phyloP scores from a whole-genome alignment of 2,113 vertebrate species.

The Crypturellus undulatus region DNA sequence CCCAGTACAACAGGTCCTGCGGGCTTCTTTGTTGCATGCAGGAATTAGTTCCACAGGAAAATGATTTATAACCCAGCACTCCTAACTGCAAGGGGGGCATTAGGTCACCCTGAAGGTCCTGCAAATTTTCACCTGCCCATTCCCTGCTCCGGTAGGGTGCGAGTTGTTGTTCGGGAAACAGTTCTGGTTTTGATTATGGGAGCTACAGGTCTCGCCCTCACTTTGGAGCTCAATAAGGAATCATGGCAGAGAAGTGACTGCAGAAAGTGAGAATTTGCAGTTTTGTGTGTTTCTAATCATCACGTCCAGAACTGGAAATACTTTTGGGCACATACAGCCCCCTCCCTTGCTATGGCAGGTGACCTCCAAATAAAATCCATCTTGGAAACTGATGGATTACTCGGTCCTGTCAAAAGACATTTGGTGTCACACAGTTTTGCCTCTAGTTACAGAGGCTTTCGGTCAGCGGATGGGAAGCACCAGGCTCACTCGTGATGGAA shows the following conservation, averaged over 20 bases:
- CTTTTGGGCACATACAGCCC: neutral
- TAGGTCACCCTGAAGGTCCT: neutral
- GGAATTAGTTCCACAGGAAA: neutral
- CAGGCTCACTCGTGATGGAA: neutral
- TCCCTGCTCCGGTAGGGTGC: neutral
- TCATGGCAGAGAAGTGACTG: neutral
- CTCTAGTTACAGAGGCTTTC: constrained; percentile 2
- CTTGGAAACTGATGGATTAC: constrained; percentile 23
- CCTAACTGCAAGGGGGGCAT: neutral
- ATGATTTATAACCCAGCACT: neutral
- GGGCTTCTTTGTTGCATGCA: neutral
- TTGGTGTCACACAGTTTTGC: neutral
- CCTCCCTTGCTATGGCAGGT: neutral
- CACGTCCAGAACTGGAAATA: neutral
- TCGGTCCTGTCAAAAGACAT: constrained; percentile 7
- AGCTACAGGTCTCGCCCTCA: neutral
- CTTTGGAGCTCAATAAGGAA: neutral
- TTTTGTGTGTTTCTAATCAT: neutral
- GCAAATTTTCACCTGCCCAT: neutral
- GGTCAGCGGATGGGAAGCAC: neutral
- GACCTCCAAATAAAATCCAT: constrained; percentile 4
- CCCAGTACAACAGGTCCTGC: neutral
- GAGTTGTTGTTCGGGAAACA: neutral
- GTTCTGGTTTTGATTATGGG: constrained; percentile 23
- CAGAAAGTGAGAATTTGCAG: neutral